Evolutionary conservation across 2,113 vertebrate genomes (phyloP), one percentile per base, ranked within the genome.

Genomic region (Glaucomys volans): DNA sequence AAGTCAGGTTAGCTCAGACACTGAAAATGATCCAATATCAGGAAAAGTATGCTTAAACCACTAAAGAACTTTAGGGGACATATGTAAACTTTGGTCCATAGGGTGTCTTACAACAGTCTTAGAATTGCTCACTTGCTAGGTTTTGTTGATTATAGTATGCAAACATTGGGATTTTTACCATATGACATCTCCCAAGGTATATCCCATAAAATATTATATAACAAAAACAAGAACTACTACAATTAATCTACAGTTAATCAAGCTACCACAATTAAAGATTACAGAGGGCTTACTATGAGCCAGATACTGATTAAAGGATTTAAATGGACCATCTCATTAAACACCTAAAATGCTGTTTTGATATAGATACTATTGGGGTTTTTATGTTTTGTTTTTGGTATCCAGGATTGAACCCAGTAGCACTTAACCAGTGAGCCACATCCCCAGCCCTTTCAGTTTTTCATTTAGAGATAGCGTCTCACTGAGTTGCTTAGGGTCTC

Each of bases 311-410:
- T 77, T 77, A 82, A 91, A 42, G 59, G 32, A 24, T 75, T 96
- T 86, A 77, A 77, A 91, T 84, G 47, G 22, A 57, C 22, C 67
- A 62, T 40, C 44, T 80, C 62, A 74, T 76, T 87, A 87, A 94
- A 74, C 50, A 50, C 18, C 74, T 79, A 74, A 93, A 90, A 96
- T 87, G 44, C 13, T 87, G 5, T 50, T 87, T 69, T 52, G 30
- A 77, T 77, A 22, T 87, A 87, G 69, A 87, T 37, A 40, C 26
- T 66, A 57, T 57, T 24, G 20, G 20, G 18, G 8, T 57, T 57
- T 20, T 22, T 57, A 20, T 57, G 20, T 57, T 57, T 54, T 20
- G 4, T 54, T 54, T 57, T 24, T 57, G 20, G 54, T 57, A 57
- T 6, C 20, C 54, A 57, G 54, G 20, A 57, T 57, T 57, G 54